These are phyloP conservation scores for Poecilia picta DNA, from an alignment of 2,797 vertebrate genomes.

Conservation along the genomic window DNA sequence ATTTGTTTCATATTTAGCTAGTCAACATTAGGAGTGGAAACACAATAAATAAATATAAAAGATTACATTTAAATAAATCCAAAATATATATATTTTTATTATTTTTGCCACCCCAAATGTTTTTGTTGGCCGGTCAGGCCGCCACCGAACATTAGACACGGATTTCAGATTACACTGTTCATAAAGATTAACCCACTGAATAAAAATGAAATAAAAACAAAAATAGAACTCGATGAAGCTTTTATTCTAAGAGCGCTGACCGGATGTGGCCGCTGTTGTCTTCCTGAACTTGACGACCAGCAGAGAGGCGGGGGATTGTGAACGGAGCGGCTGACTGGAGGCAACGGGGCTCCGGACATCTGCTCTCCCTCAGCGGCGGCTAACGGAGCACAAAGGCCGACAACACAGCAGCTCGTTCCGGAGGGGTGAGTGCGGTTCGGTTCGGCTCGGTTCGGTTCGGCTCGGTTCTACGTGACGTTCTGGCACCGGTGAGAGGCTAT, in stretches of 20 bases:
- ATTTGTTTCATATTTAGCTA: background rate
- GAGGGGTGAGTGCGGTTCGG: conserved; percentile 43
- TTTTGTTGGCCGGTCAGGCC: no score
- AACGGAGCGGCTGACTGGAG: conserved; percentile 27
- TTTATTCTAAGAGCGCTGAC: conserved; percentile 34
- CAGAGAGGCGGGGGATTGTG: conserved; percentile 65
- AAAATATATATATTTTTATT: no score
- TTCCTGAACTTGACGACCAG: background rate
- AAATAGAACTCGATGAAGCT: background rate
- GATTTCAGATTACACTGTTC: background rate
- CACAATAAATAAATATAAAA: background rate
- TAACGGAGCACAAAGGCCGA: background rate
- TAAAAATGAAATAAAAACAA: background rate
- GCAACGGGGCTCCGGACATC: conserved; percentile 14
- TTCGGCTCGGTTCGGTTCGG: no score
- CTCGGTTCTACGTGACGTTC: background rate
- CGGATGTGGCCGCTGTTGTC: conserved; percentile 17
- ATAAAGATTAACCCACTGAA: no score
- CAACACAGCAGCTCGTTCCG: background rate
- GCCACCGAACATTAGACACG: background rate
- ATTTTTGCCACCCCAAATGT: no score
- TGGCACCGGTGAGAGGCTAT: conserved; percentile 27
- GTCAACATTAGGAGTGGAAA: background rate
- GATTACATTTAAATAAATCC: background rate
- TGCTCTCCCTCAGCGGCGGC: background rate